A percentile compares a stretch with the other conserved stretches of the same genome.
phyloP scores from a whole-genome alignment of 2,797 vertebrate species.

The Chelon labrosus region DNA sequence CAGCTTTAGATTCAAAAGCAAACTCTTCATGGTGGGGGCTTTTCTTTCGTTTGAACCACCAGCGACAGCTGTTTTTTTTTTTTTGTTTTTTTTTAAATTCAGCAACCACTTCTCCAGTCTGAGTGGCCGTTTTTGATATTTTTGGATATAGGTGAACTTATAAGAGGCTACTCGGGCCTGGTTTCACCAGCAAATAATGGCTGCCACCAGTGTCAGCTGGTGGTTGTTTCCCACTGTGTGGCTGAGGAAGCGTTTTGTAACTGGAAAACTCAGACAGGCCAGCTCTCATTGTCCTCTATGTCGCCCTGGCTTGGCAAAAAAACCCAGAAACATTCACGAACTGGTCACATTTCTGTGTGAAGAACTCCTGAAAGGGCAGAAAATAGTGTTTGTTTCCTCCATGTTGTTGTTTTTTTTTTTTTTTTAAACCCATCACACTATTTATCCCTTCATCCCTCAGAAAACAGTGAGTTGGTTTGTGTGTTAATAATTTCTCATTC shows the following conservation, averaged over 20 bases:
- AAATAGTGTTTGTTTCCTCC: conserved; percentile 39
- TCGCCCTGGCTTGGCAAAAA: conserved; percentile 18
- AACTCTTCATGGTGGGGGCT: not conserved
- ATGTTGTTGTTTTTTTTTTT: conserved; percentile 22
- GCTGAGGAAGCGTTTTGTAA: conserved; percentile 62
- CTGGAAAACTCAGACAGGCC: conserved; percentile 65
- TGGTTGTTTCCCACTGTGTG: not conserved
- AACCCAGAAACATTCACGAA: conserved; percentile 45
- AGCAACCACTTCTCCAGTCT: not conserved
- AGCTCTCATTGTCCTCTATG: not conserved
- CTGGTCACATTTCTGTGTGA: conserved; percentile 44
- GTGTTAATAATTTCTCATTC: conserved; percentile 60
- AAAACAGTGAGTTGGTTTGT: conserved; percentile 41
- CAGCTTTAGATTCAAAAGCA: conserved; percentile 7
- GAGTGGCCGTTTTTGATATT: not conserved
- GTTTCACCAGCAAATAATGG: conserved; percentile 30
- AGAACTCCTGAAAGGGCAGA: conserved; percentile 33
- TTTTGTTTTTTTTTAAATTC: not conserved
- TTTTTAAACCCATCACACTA: conserved; percentile 82
- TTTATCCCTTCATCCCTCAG: conserved; percentile 82
- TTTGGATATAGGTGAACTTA: not conserved
- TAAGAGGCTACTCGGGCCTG: not conserved
- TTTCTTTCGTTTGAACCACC: no score
- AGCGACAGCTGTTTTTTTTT: not conserved
- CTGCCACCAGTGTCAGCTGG: not conserved